Conservation (phyloP, 2,797 vertebrate genomes). For the Vespertilio murinus region DNA sequence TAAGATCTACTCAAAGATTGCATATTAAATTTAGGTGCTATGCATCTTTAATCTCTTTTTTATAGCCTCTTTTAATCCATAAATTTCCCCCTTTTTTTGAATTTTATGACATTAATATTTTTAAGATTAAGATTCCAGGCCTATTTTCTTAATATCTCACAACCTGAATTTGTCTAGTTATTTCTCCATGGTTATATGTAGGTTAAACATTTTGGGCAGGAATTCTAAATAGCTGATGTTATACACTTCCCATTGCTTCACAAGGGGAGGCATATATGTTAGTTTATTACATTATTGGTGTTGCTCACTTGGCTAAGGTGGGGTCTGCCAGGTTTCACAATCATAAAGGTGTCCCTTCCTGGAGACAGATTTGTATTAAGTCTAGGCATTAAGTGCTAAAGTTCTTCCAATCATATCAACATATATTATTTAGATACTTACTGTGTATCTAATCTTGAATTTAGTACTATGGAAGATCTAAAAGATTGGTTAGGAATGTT, state of each 20-base stretch:
- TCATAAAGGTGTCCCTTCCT: background rate
- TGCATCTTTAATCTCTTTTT: constrained; percentile 17
- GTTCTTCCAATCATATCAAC: background rate
- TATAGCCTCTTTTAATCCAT: background rate
- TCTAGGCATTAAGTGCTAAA: background rate
- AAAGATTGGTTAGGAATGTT: constrained; percentile 34
- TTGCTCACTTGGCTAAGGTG: background rate
- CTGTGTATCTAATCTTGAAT: background rate
- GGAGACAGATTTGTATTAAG: background rate
- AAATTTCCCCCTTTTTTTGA: background rate
- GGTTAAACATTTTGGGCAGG: background rate
- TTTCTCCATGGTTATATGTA: constrained; percentile 9
- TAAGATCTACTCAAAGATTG: background rate
- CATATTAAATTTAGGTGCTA: constrained; percentile 10
- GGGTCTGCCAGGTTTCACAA: background rate
- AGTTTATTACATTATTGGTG: background rate
- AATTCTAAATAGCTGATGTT: constrained; percentile 12
- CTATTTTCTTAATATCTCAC: constrained; percentile 1
- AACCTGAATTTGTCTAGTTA: constrained; percentile 4
- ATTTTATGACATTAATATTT: background rate
- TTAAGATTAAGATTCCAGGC: background rate
- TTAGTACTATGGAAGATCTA: background rate
- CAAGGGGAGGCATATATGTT: background rate
- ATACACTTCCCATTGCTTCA: background rate
- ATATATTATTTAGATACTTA: background rate